Conservation (phyloP, 2,888 invertebrate genomes). For the Hecatera dysodea region DNA sequence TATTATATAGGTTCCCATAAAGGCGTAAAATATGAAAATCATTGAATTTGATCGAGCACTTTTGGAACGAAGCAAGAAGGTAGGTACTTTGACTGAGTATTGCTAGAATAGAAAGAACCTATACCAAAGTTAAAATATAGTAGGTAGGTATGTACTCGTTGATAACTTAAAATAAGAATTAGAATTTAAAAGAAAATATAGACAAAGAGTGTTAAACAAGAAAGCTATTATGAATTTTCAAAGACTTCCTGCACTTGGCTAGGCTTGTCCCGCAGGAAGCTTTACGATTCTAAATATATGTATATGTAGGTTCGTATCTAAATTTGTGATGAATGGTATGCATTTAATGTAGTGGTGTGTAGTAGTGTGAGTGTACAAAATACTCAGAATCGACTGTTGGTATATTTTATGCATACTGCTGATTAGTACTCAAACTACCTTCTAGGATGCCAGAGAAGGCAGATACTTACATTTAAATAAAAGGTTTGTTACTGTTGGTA, state of each 20-base stretch:
- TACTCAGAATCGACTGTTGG: not conserved
- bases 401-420: not conserved
- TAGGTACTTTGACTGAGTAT: not conserved
- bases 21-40: not conserved
- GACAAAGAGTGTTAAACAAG: no score
- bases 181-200: no score
- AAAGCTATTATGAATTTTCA: no score
- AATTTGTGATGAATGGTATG: no score
- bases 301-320: no score
- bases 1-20: not conserved
- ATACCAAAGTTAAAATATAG: no score
- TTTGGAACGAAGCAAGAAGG: not conserved
- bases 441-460: not conserved
- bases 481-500: not conserved
- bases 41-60: not conserved
- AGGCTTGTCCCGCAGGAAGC: no score
- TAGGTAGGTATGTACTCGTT: no score
- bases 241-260: no score
- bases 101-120: not conserved
- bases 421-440: constrained; percentile 14
- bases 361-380: not conserved
- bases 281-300: no score
- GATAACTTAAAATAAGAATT: no score
- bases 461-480: not conserved
- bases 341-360: not conserved